Conservation (phyloP, 2,797 vertebrate species). For the Thripadectes ignobilis region DNA sequence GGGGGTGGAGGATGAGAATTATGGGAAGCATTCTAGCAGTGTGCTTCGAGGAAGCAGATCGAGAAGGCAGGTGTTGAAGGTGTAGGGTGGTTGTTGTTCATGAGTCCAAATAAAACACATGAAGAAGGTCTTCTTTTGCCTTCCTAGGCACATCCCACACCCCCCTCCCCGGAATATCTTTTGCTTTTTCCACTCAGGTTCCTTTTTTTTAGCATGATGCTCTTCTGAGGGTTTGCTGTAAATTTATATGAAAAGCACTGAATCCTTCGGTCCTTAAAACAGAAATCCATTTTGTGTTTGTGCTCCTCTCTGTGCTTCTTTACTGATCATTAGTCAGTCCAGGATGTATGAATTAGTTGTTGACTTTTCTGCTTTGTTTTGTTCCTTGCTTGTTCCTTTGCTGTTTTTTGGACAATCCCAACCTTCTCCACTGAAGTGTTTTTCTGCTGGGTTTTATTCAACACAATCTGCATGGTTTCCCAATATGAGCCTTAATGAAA, state of each 20-base stretch:
- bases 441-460: slow-evolving; percentile 27
- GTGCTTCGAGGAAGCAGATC: fast-evolving
- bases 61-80: not conserved
- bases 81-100: not conserved
- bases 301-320: not conserved
- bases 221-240: not conserved
- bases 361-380: slow-evolving; percentile 19
- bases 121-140: not conserved
- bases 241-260: not conserved
- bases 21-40: not conserved
- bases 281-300: not conserved
- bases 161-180: fast-evolving
- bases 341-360: not conserved
- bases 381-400: not conserved
- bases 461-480: not conserved
- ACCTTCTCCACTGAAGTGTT: slow-evolving; percentile 10
- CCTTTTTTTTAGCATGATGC: not conserved
- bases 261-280: not conserved
- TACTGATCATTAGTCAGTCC: not conserved
- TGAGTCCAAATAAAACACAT: not conserved
- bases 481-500: slow-evolving; percentile 50
- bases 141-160: not conserved
- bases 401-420: not conserved
- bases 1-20: not conserved
- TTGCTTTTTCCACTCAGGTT: not conserved